Base-by-base conservation (phyloP, 30 jellyfish, hydroid and myxozoan species). In the Sanderia malayensis region DNA sequence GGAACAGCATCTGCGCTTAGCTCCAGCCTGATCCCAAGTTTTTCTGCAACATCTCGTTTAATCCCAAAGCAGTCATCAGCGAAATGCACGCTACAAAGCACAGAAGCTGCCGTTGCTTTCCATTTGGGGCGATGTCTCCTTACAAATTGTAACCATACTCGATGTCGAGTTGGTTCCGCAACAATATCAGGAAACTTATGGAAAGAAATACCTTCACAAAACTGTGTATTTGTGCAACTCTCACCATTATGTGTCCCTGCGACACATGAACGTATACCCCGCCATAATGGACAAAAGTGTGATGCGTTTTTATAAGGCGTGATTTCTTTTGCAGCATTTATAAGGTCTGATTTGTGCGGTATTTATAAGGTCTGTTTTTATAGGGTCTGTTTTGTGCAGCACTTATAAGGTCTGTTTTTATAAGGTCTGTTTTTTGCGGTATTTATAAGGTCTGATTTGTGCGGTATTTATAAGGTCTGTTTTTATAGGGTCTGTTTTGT, bases 1-100 rank as follows among this genome's bases (percentile, higher is more conserved):
- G 85, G 85, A 19, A 57, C 63, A 30, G 85, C 85, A 73, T 73
- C 73, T 4, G 73, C 30, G 21, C 31, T 58, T 17, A 73, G 63
- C 22, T 19, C 33, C n/a, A 20, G 63, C 44, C 58, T 59, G 44
- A 73, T 73, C 34, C 85, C 85, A 37, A 73, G 73, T 33, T 57
- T 22, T 59, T n/a, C 31, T 45, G 85, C 85, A 18, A 73, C 44
- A 18, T 57, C 74, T 60, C 28, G 61, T 73, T 62, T 33, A 33
- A 37, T 53, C 1, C 41, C 37, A 28, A 73, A 73, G 57, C 76
- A 73, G 0, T 65, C 55, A 15, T 73, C 85, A n/a, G 55, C 85
- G 75, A 73, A 73, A 44, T 73, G 85, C 3, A 57, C 53, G 1
- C 66, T 18, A 45, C 85, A 73, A 32, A 58, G 46, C 26, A 57